phyloP scores from a whole-genome alignment of 2,113 vertebrate species.

The Psammodynastes pulverulentus region DNA sequence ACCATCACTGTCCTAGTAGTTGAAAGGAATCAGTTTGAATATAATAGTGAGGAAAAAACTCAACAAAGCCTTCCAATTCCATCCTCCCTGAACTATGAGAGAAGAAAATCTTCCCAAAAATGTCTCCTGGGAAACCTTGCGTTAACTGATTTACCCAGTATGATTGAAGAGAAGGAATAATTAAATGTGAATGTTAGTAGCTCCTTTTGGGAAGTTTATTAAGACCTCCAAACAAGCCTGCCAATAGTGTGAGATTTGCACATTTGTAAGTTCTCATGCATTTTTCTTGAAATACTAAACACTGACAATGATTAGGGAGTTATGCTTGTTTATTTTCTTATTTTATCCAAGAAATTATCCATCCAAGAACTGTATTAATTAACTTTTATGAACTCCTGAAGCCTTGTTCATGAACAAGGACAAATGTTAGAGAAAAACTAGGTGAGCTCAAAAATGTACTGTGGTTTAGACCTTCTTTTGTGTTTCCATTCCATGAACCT shows the following conservation, averaged over 20 bases:
- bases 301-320: not conserved
- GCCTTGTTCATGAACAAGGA: not conserved
- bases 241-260: not conserved
- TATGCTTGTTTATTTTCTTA: constrained; percentile 16
- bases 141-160: not conserved
- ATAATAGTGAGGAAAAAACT: not conserved
- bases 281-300: not conserved
- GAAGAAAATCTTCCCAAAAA: not conserved
- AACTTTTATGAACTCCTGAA: constrained; percentile 9
- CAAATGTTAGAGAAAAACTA: not conserved
- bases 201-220: not conserved
- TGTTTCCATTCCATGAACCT: not conserved
- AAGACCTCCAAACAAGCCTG: not conserved
- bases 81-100: not conserved
- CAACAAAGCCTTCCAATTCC: not conserved
- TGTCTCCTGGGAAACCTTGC: not conserved
- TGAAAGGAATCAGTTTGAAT: not conserved
- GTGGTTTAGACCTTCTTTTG: not conserved
- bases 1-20: not conserved
- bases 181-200: not conserved
- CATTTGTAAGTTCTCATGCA: not conserved
- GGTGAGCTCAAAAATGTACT: not conserved
- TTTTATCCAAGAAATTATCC: not conserved
- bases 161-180: not conserved
- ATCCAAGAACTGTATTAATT: not conserved